Conservation (phyloP, 2,888 invertebrate species). For the Augochlorella aurata region DNA sequence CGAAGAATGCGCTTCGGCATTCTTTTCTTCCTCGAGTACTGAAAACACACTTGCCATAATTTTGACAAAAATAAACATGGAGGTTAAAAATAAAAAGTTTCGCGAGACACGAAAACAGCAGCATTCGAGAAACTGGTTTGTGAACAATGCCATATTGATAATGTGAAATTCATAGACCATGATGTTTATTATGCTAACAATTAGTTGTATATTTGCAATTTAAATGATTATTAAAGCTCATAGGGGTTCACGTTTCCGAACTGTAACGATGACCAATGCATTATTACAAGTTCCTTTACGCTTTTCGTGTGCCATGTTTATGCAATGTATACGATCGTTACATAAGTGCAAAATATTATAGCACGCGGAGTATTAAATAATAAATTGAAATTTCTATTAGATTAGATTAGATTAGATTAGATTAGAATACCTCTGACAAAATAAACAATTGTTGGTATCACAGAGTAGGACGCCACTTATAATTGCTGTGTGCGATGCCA, state of each 20-base stretch:
- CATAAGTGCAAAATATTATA: background rate
- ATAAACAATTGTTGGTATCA: conserved; percentile 15
- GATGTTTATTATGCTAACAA: background rate
- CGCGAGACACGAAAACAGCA: background rate
- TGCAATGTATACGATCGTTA: background rate
- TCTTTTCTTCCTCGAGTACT: background rate
- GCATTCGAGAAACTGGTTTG: background rate
- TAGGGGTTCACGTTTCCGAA: background rate
- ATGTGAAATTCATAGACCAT: background rate
- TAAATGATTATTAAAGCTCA: background rate
- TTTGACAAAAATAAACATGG: conserved; percentile 23
- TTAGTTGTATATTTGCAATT: background rate
- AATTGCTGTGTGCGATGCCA: background rate
- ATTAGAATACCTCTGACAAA: background rate
- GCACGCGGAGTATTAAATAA: too few relatives aligned
- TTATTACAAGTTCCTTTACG: background rate
- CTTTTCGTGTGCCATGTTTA: background rate
- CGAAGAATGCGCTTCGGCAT: background rate
- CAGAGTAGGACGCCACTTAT: background rate
- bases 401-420: background rate
- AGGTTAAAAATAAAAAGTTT: conserved; percentile 25
- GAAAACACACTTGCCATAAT: background rate
- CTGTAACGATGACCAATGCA: background rate
- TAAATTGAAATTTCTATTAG: too few relatives aligned
- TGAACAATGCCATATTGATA: background rate